Conservation (phyloP, 2,797 vertebrate species). For the Brotula barbata region DNA sequence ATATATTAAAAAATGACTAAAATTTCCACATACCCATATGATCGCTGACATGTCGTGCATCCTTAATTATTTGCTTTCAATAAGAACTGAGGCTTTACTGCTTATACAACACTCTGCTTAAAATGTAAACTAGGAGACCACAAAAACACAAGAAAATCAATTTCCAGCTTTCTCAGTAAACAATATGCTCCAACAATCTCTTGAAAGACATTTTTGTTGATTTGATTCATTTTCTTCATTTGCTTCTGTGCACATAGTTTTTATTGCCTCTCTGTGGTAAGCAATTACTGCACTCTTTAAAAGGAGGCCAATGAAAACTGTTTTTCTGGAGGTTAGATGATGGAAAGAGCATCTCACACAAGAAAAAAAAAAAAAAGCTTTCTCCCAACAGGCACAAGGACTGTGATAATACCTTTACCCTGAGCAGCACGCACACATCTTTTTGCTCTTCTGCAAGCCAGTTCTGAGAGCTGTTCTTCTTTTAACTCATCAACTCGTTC, state of each 20-base stretch:
- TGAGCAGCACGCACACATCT: neutral
- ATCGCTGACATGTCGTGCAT: too few relatives aligned
- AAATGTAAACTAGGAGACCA: constrained; percentile 16
- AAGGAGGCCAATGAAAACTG: constrained; percentile 35
- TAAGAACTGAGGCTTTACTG: constrained; percentile 28
- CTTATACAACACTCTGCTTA: constrained; percentile 2
- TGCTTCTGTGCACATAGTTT: constrained; percentile 32
- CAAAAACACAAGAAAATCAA: constrained; percentile 46
- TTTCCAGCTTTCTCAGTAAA: constrained; percentile 32
- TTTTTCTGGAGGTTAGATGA: constrained; percentile 40
- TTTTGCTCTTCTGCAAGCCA: constrained; percentile 40
- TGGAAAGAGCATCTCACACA: constrained; percentile 38
- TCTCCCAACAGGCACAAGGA: constrained; percentile 4
- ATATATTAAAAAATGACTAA: too few relatives aligned
- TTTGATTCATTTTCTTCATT: constrained; percentile 58
- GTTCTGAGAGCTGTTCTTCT: constrained; percentile 52
- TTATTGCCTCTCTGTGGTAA: constrained; percentile 35
- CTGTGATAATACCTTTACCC: constrained; percentile 41
- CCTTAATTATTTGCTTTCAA: too few relatives aligned
- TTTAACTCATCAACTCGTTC: constrained; percentile 59
- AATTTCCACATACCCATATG: too few relatives aligned
- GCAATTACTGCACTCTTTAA: constrained; percentile 24
- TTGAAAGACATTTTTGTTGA: constrained; percentile 47
- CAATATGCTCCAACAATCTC: constrained; percentile 24
- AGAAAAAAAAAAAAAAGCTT: too few relatives aligned